Percentiles rank a stretch among this genome's conserved stretches.
phyloP scores from a whole-genome alignment of 2,888 invertebrate species.

The Tenodera sinensis region DNA sequence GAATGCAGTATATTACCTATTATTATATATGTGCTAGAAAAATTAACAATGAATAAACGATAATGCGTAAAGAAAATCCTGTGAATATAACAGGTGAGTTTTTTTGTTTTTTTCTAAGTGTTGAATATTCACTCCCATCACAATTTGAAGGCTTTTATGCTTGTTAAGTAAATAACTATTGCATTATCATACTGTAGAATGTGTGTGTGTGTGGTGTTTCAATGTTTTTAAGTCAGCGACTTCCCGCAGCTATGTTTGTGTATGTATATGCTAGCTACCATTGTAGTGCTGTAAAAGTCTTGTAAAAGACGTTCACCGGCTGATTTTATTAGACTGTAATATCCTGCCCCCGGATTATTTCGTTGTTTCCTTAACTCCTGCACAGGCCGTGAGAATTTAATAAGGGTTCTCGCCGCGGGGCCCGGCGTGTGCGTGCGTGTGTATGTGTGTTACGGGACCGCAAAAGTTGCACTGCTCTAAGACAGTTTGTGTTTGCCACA shows the following conservation, averaged over 20 bases:
- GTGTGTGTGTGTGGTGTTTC: not conserved
- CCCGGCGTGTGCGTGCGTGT: not conserved
- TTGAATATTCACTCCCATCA: too few species aligned
- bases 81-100: too few species aligned
- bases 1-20: too few species aligned
- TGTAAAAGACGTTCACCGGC: not conserved
- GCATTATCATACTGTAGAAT: not conserved
- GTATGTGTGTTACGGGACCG: not conserved
- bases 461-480: not conserved
- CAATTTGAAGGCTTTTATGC: too few species aligned
- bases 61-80: too few species aligned
- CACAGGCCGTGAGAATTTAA: conserved; percentile 14
- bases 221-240: not conserved
- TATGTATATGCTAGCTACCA: not conserved
- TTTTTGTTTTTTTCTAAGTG: too few species aligned
- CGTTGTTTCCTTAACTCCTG: conserved; percentile 12
- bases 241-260: not conserved
- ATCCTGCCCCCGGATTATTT: conserved; percentile 13
- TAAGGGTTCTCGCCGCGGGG: conserved; percentile 7
- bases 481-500: not conserved
- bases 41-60: too few species aligned
- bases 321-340: conserved; percentile 16
- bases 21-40: too few species aligned
- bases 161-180: too few species aligned
- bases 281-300: conserved; percentile 8